Conservation (phyloP, 2,797 vertebrate genomes). For the Cossypha caffra region DNA sequence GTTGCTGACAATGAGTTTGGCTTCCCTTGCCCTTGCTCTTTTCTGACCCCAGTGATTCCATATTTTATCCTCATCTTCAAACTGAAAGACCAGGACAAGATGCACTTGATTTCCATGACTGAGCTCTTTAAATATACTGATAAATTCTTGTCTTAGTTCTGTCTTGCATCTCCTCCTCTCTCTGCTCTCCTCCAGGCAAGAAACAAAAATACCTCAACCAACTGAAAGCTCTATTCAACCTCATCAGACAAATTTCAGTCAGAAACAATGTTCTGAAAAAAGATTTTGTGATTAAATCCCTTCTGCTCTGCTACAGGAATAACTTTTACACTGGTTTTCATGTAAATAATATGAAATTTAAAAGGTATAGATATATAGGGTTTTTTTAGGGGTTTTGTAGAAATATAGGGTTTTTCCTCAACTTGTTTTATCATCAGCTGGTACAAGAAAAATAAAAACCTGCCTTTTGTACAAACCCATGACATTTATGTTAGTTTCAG, state of each 20-base stretch:
- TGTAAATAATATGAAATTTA: not conserved
- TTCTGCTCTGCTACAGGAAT: not conserved
- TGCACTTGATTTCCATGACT: not conserved
- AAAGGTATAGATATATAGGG: not conserved
- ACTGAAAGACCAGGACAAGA: not conserved
- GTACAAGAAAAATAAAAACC: not conserved
- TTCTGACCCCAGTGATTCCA: not conserved
- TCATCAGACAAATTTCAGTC: not conserved
- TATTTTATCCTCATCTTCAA: not conserved
- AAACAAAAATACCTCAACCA: not conserved
- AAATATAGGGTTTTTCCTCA: not conserved
- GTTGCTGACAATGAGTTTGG: constrained; percentile 2
- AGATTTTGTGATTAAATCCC: not conserved
- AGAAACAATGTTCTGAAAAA: not conserved
- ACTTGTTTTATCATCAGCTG: not conserved
- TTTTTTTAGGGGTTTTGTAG: too few relatives aligned
- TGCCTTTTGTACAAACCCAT: not conserved
- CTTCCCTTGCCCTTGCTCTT: not conserved
- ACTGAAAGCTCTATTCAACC: not conserved
- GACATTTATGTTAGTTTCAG: not conserved
- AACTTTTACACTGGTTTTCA: not conserved
- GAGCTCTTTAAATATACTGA: not conserved
- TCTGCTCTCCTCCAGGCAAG: not conserved
- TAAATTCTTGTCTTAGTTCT: not conserved
- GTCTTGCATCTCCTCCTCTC: not conserved